A percentile compares a stretch with the other conserved stretches of the same genome.
These are phyloP conservation scores for Mus minutoides DNA, from an alignment of 2,797 vertebrate genomes.

Conservation along the genomic window DNA sequence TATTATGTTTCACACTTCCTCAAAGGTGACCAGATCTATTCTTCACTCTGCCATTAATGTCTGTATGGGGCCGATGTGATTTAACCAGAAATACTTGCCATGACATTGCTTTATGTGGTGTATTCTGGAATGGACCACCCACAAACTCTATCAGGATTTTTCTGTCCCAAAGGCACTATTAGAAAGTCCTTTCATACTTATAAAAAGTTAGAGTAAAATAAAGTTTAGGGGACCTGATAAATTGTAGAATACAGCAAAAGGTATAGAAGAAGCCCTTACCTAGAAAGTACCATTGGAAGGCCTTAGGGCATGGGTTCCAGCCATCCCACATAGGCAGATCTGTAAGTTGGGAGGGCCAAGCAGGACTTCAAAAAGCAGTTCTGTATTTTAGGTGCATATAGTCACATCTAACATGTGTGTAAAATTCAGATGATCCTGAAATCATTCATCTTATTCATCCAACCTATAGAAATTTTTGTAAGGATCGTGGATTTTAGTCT, in stretches of 20 bases:
- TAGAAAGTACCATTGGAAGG: neutral
- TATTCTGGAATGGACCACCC: neutral
- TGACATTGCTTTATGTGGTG: neutral
- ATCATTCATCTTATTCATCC: neutral
- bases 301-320: neutral
- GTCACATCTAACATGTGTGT: neutral
- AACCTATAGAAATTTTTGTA: neutral
- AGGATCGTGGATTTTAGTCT: neutral
- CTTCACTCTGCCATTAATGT: neutral
- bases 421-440: constrained; percentile 8
- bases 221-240: neutral
- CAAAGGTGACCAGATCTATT: neutral
- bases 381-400: neutral
- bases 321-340: neutral
- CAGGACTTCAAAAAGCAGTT: neutral
- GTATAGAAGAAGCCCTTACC: neutral
- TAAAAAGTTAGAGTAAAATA: neutral
- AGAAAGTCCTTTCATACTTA: neutral
- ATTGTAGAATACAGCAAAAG: constrained; percentile 13
- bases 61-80: neutral
- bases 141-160: neutral
- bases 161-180: neutral
- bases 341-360: neutral
- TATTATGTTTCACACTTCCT: neutral
- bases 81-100: neutral